Evolutionary conservation across 1,140 invertebrate genomes (phyloP), one percentile per base, ranked within the genome.

Genomic region (Bombus cullumanus): DNA sequence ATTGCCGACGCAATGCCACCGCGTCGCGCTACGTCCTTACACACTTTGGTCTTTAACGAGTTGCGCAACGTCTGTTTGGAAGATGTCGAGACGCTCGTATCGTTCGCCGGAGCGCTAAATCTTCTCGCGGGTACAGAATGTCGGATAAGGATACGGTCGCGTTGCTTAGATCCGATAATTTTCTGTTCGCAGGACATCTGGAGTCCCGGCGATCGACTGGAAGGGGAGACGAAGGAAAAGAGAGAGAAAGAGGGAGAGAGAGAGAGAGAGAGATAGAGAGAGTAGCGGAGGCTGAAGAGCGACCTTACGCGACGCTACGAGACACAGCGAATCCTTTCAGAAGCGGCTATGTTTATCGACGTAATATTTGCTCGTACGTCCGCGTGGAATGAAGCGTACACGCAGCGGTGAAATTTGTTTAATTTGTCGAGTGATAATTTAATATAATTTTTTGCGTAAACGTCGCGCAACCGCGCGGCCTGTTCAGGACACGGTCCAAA

Each of bases 391-490:
- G 77, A 82, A 34, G 68, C 84, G 68, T 84, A 57, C 81, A 80
- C 88, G 88, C 91, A 73, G 87, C 88, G 86, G 86, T 86, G 85
- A 83, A 89, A 94, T 94, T 94, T 94, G 92, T 94, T 95, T 94
- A 94, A 94, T 94, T 93, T 69, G 91, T 92, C 91, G 85, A 92
- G 92, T 92, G 94, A 93, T 95, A 94, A 95, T 94, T 93, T 93
- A 89, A 91, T 93, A 92, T 94, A 95, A 94, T 94, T 94, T 92
- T 92, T 93, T 86, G 68, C 37, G 69, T 92, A 94, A 94, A 94
- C 91, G 91, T 86, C 71, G 73, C 76, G 88, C 83, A 71, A 87
- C 74, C 71, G 83, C 89, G 87, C 34, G 83, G 78, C 86, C 81
- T 53, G 78, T 75, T 81, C 64, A 66, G 47, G 6, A 53, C 18